Evolutionary conservation across 2,797 vertebrate species (phyloP), one percentile per base, ranked within the genome.

Genomic region (Pseudochaenichthys georgianus): DNA sequence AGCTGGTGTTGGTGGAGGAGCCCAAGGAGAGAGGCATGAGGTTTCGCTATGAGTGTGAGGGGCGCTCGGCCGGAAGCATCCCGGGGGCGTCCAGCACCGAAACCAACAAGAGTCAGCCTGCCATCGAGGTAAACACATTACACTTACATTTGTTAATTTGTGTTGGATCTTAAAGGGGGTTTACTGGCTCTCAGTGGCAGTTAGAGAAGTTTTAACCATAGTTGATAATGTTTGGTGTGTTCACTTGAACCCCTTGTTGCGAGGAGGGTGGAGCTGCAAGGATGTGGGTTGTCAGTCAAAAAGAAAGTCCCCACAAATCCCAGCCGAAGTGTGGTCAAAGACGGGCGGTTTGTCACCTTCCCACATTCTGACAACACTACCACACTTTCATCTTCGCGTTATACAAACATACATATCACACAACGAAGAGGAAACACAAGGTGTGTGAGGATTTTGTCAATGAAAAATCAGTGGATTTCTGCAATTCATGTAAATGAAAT

Each of bases 21-120:
- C 97, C 98, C 54, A 98, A 98, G 81, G 96, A 99, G 88, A 91
- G 98, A 5, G 97, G 98, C 28, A 98, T 98, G 98, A 93, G 98
- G n/a, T 99, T 99, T 84, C 97, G 97, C 53, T 99, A 99, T 2
- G 95, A 98, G 88, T 99, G 98, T 1, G 98, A 97, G 85, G 98
- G 98, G 0, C 94, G 97, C 31, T 98, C 98, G 0, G 97, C 97
- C 0, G 97, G 98, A 21, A 99, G 98, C 93, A 99, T 99, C 89
- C 92, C 98, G 13, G 98, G 98, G 0, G 93, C 95, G 41, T 94
- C 93, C 78, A 98, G 96, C 92, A 97, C 95, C 0, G 97, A 97
- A 3, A 90, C 92, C 77, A 96, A 86, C 91, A 98, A 98, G 92
- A 97, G 96, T 4, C 94, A 97, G 76, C 97, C 97, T 0, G 81